These are phyloP conservation scores for Frieseomelitta varia DNA, from an alignment of 1,140 invertebrate species.

Conservation along the genomic window DNA sequence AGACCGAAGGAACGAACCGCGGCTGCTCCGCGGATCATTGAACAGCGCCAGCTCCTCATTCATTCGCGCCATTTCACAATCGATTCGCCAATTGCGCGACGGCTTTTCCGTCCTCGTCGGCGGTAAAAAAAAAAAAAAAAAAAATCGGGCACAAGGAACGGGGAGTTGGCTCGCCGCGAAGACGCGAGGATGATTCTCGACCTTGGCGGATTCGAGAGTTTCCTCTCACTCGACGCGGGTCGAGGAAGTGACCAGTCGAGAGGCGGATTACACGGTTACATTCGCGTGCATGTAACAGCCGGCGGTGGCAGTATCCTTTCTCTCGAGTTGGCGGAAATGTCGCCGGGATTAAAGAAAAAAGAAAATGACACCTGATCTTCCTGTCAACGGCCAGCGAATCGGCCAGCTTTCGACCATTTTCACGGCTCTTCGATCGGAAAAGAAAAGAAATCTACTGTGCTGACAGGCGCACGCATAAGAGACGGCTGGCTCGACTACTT, in stretches of 20 bases:
- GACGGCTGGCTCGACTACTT: not conserved
- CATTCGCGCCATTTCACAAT: constrained; percentile 26
- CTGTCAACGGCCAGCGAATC: not conserved
- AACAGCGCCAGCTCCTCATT: constrained; percentile 3
- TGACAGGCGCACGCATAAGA: too few species aligned
- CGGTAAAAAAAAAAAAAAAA: too few species aligned
- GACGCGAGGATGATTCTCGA: constrained; percentile 36
- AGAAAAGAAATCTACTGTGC: too few species aligned
- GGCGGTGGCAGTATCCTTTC: not conserved
- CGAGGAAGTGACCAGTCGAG: constrained; percentile 32
- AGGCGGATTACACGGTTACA: not conserved
- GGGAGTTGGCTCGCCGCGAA: constrained; percentile 11
- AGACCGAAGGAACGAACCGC: not conserved
- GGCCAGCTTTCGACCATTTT: not conserved
- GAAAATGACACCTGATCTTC: not conserved
- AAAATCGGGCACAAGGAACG: constrained; percentile 18
- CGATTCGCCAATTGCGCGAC: constrained; percentile 18
- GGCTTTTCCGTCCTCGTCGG: constrained; percentile 12
- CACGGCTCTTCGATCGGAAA: too few species aligned
- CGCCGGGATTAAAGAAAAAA: not conserved
- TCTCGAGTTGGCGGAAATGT: constrained; percentile 10
- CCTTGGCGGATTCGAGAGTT: constrained; percentile 39
- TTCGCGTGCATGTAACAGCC: not conserved
- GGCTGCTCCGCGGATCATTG: not conserved
- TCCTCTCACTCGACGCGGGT: constrained; percentile 36